These are phyloP conservation scores for Thamnaconus septentrionalis DNA, from an alignment of 2,113 vertebrate genomes.

Conservation along the genomic window DNA sequence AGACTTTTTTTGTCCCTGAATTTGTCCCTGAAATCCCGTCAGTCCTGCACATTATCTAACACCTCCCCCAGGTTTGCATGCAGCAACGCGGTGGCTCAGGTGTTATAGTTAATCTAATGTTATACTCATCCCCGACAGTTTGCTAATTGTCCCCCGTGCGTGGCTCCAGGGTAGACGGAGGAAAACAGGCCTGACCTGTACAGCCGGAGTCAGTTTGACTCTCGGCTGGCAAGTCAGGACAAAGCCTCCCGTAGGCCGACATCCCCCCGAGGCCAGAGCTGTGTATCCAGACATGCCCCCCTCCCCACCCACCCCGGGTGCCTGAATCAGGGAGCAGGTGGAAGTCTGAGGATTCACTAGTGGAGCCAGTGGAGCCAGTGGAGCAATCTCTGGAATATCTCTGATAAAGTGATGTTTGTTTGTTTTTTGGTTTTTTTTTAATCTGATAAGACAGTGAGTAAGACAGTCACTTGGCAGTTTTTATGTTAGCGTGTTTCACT, in stretches of 20 bases:
- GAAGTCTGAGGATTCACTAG: slow-evolving; percentile 46
- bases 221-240: slow-evolving; percentile 62
- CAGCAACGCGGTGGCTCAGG: slow-evolving; percentile 41
- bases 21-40: too few species aligned
- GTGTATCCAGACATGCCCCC: slow-evolving; percentile 35
- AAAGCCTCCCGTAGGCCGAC: slow-evolving; percentile 32
- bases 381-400: background rate
- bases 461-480: background rate
- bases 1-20: too few species aligned
- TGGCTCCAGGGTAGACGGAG: slow-evolving; percentile 43
- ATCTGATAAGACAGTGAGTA: background rate
- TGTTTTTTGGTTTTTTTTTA: background rate
- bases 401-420: too few species aligned
- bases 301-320: slow-evolving; percentile 49
- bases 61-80: slow-evolving; percentile 3
- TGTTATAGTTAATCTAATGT: slow-evolving; percentile 59
- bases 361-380: slow-evolving; percentile 5
- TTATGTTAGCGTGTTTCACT: background rate
- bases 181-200: slow-evolving; percentile 70
- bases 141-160: slow-evolving; percentile 49
- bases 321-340: slow-evolving; percentile 54
- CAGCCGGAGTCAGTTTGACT: slow-evolving; percentile 40
- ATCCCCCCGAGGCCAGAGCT: slow-evolving; percentile 39
- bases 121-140: slow-evolving; percentile 46
- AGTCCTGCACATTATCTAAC: background rate